Evolutionary conservation across 2,888 invertebrate genomes (phyloP).

Genomic region (Microdon myrmicae): DNA sequence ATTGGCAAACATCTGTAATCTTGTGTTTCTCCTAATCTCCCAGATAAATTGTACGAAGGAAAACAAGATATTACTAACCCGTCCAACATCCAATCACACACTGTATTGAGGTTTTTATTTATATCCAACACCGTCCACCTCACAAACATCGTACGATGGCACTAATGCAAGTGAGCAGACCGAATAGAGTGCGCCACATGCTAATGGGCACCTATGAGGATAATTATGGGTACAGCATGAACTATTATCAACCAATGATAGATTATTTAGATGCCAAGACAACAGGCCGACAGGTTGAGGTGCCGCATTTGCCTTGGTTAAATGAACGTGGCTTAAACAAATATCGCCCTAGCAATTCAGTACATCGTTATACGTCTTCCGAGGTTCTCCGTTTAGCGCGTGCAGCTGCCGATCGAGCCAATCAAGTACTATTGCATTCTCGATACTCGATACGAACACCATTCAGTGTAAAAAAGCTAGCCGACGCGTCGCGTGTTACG

Average conservation of each 20-base stretch:
- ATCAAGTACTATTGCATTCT: conserved; percentile 71
- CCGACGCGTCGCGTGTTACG: conserved; percentile 69
- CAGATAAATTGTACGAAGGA: no score
- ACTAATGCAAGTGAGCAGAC: conserved; percentile 62
- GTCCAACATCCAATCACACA: neutral
- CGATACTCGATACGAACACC: conserved; percentile 65
- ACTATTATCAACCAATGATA: conserved; percentile 88
- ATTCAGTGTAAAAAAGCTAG: conserved; percentile 69
- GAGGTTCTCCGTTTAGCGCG: conserved; percentile 76
- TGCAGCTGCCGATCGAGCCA: conserved; percentile 76
- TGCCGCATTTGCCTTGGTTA: conserved; percentile 78
- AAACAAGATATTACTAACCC: neutral
- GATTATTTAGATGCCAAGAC: conserved; percentile 82
- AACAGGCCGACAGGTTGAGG: conserved; percentile 62
- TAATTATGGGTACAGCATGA: conserved; percentile 85
- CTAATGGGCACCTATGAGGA: conserved; percentile 75
- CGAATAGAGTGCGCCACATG: conserved; percentile 61
- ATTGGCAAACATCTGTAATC: no score
- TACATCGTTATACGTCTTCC: conserved; percentile 75
- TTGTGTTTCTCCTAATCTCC: no score
- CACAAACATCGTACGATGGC: conserved; percentile 59
- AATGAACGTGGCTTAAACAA: conserved; percentile 77
- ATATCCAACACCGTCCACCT: conserved; percentile 40
- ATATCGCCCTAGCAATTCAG: conserved; percentile 73
- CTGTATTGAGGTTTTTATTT: conserved; percentile 40